These are phyloP conservation scores for Bagarius yarrelli DNA, from an alignment of 2,113 vertebrate species.

Conservation along the genomic window DNA sequence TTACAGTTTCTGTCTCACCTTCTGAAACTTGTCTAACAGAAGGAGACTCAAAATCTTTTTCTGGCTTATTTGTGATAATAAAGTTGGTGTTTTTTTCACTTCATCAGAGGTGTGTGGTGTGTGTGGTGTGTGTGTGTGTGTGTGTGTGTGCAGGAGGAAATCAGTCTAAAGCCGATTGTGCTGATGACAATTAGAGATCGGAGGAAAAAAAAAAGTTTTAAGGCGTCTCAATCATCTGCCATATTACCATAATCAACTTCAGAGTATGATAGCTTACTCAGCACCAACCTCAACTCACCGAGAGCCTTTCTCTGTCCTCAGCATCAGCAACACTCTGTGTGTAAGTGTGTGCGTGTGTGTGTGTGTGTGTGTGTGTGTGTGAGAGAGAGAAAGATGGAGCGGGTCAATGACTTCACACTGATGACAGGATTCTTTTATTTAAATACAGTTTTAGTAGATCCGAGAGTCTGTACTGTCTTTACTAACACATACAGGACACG, in stretches of 20 bases:
- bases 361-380: constrained; percentile 16
- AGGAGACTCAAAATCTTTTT: not conserved
- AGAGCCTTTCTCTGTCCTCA: not conserved
- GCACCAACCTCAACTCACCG: constrained; percentile 31
- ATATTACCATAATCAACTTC: constrained; percentile 62
- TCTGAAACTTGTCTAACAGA: not conserved
- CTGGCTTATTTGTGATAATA: constrained; percentile 17
- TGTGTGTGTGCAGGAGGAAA: constrained; percentile 34
- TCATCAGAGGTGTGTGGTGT: constrained; percentile 31
- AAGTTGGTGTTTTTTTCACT: constrained; percentile 2
- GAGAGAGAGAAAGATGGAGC: constrained; percentile 7
- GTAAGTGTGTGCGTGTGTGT: constrained; percentile 22
- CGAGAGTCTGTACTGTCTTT: not conserved
- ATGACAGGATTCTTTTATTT: constrained; percentile 30
- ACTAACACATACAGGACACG: too few species aligned
- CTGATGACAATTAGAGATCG: constrained; percentile 58
- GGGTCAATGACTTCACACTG: constrained; percentile 11
- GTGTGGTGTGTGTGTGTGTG: not conserved
- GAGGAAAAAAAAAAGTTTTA: constrained; percentile 35
- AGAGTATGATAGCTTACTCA: constrained; percentile 50
- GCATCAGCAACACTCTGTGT: constrained; percentile 10
- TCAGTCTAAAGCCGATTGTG: constrained; percentile 38
- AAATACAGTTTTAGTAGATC: not conserved
- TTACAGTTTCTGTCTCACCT: too few species aligned
- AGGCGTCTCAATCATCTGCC: constrained; percentile 52